These are phyloP conservation scores for Epistrophe grossulariae DNA, from an alignment of 2,888 invertebrate genomes.

Conservation along the genomic window DNA sequence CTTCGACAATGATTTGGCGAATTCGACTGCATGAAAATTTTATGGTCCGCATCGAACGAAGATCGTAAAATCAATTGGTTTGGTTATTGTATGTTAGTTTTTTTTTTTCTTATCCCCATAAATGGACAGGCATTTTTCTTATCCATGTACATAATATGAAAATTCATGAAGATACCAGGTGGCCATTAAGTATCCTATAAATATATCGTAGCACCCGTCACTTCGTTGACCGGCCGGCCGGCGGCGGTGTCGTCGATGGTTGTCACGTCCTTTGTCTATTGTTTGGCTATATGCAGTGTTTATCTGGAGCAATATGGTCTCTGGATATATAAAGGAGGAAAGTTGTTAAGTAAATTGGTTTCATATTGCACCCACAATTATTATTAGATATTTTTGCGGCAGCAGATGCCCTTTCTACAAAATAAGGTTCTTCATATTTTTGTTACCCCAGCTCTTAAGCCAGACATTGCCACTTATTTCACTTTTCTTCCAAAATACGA, in stretches of 20 bases:
- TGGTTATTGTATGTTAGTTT: slow-evolving; percentile 29
- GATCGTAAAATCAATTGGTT: slow-evolving; percentile 55
- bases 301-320: slow-evolving; percentile 46
- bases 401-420: slow-evolving; percentile 57
- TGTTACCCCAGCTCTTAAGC: neutral
- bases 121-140: slow-evolving; percentile 26
- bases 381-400: neutral
- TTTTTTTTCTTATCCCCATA: slow-evolving; percentile 13
- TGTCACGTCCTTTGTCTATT: neutral
- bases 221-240: too few relatives aligned
- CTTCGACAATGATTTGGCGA: slow-evolving; percentile 16
- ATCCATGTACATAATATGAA: slow-evolving; percentile 49
- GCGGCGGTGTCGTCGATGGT: too few relatives aligned
- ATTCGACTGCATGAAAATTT: slow-evolving; percentile 27
- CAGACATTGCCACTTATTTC: slow-evolving; percentile 38
- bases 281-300: slow-evolving; percentile 1
- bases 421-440: slow-evolving; percentile 39
- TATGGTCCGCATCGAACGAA: slow-evolving; percentile 22
- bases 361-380: slow-evolving; percentile 67
- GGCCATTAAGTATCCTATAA: slow-evolving; percentile 7
- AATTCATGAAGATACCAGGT: slow-evolving; percentile 62
- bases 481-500: slow-evolving; percentile 9
- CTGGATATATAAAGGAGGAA: slow-evolving; percentile 15
- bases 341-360: slow-evolving; percentile 53
- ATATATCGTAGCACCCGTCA: too few relatives aligned